These are phyloP conservation scores for Molanna angustata DNA, from an alignment of 2,888 invertebrate genomes.

Conservation along the genomic window DNA sequence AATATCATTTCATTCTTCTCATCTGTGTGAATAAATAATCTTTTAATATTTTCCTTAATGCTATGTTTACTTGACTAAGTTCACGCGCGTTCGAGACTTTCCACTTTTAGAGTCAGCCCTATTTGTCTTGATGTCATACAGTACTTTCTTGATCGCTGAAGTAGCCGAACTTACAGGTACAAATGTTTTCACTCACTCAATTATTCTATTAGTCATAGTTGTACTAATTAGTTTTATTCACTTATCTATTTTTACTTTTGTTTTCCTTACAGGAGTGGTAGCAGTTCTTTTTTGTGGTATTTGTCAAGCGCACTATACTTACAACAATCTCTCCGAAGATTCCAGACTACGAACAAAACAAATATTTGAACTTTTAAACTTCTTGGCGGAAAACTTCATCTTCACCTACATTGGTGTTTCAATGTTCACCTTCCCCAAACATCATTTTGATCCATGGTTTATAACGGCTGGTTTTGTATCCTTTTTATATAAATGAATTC, in stretches of 20 bases:
- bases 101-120: conserved; percentile 93
- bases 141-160: conserved; percentile 95
- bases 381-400: conserved; percentile 96
- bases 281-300: conserved; percentile 98
- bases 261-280: conserved; percentile 83
- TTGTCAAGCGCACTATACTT: conserved; percentile 98
- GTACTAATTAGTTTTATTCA: background rate
- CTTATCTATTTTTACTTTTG: too few relatives aligned
- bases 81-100: conserved; percentile 91
- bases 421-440: conserved; percentile 96
- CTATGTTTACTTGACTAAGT: conserved; percentile 77
- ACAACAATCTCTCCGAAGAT: conserved; percentile 89
- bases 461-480: conserved; percentile 93
- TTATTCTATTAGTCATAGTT: background rate
- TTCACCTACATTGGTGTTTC: conserved; percentile 98
- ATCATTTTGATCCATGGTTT: conserved; percentile 90
- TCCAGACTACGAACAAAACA: conserved; percentile 87
- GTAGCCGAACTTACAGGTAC: conserved; percentile 94
- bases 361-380: conserved; percentile 90
- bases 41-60: conserved; percentile 30
- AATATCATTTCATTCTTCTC: too few relatives aligned
- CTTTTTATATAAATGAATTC: conserved; percentile 49
- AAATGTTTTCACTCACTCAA: too few relatives aligned
- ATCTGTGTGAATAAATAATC: too few relatives aligned
- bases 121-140: conserved; percentile 97